Conservation (phyloP, 2,113 vertebrate genomes). For the Cnemophilus loriae region DNA sequence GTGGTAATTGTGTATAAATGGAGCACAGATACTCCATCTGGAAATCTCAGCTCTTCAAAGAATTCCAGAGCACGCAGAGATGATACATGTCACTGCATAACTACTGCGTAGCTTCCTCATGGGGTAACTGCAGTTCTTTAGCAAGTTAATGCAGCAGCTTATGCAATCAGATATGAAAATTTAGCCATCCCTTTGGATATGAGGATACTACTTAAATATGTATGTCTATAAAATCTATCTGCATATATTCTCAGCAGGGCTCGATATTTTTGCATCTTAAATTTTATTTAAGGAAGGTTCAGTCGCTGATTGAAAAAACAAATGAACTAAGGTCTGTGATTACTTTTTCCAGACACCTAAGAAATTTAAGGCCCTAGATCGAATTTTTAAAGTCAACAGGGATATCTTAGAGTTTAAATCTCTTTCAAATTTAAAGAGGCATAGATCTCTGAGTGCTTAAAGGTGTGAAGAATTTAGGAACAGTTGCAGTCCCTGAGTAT, state of each 20-base stretch:
- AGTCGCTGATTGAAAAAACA: not conserved
- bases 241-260: not conserved
- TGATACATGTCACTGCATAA: not conserved
- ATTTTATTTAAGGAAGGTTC: not conserved
- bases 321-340: not conserved
- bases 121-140: not conserved
- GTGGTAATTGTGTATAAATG: not conserved
- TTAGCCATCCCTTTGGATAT: not conserved
- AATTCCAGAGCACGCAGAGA: not conserved
- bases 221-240: not conserved
- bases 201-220: not conserved
- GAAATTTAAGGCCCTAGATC: not conserved
- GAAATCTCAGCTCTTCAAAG: not conserved
- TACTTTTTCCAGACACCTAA: not conserved
- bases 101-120: not conserved
- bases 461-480: not conserved
- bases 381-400: not conserved
- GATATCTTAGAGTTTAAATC: not conserved
- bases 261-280: not conserved
- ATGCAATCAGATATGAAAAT: slow-evolving; percentile 17
- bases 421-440: not conserved
- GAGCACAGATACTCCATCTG: not conserved
- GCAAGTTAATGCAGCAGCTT: slow-evolving; percentile 24
- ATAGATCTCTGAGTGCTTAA: not conserved
- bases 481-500: not conserved